Conservation (phyloP, 2,113 vertebrate species). For the Spheniscus mendiculus region DNA sequence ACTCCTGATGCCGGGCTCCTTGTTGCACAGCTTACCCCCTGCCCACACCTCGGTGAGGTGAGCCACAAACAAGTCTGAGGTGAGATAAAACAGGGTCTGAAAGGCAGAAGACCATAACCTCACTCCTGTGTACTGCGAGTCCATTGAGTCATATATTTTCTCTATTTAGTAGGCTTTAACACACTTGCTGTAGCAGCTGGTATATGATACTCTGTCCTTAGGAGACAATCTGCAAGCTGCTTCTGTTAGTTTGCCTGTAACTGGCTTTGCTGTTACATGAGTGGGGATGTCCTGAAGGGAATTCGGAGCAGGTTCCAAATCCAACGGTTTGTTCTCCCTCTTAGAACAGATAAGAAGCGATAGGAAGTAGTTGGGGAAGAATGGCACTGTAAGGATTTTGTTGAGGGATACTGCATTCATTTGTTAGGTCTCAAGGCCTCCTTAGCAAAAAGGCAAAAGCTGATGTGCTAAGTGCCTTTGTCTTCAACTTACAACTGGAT, state of each 20-base stretch:
- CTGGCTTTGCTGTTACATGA: not conserved
- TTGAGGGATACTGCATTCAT: not conserved
- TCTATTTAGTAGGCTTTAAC: not conserved
- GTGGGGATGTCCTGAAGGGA: not conserved
- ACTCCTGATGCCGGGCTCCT: not conserved
- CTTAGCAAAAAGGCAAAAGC: not conserved
- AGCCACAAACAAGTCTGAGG: not conserved
- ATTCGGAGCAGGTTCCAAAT: not conserved
- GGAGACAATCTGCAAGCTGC: not conserved
- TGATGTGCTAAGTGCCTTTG: not conserved
- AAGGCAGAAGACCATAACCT: not conserved
- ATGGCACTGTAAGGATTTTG: not conserved
- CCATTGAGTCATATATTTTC: accelerated
- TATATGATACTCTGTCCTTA: not conserved
- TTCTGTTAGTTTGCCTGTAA: not conserved
- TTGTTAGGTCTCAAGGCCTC: not conserved
- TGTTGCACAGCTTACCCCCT: not conserved
- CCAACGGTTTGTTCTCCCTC: not conserved
- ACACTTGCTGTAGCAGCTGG: not conserved
- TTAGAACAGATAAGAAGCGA: not conserved
- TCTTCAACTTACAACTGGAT: not conserved
- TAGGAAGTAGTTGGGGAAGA: not conserved
- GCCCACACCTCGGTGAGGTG: not conserved
- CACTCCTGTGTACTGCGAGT: not conserved
- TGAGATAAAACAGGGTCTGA: not conserved